Evolutionary conservation across 2,888 invertebrate genomes (phyloP), one percentile per base, ranked within the genome.

Genomic region (Lottia scabra): DNA sequence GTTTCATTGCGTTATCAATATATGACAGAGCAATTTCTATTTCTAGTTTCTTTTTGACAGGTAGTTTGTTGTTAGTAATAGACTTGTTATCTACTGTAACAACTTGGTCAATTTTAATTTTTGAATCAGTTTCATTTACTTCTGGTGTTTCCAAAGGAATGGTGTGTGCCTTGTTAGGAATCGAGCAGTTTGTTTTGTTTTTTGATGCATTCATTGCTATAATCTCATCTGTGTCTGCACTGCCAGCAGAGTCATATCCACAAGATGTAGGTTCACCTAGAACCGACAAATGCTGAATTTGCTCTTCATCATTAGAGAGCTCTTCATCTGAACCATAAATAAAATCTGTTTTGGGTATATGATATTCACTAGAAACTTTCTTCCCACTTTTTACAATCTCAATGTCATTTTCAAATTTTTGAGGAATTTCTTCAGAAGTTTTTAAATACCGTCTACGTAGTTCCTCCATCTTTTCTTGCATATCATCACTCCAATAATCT

Each of bases 151-250:
- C 10, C 38, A 38, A 4, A 1, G 38, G 38, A 38, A 38, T 38
- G 10, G 1, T 38, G 1, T 38, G 8, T 6, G 5, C 38, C 38
- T 8, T 8, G 38, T 38, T 38, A 8, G 38, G 8, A 4, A 38
- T 10, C 10, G 38, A 38, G 8, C 8, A 38, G 38, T 10, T 38
- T 38, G 38, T 38, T 10, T 8, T 8, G 38, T 38, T 38, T 38
- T 10, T 4, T 2, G 56, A 56, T 12, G 56, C 8, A 56, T 56
- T 56, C 56, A 56, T 56, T 30, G 72, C 48, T 45, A 81, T 74
- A 15, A 81, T 78, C 65, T 78, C 78, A 75, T 79, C 80, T 6
- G 81, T 80, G 71, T 78, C 79, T 44, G 78, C 79, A n/a, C 79
- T 80, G 38, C 75, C 74, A 12, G 65, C 76, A 15, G 80, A 79